Percentiles rank a stretch among this genome's conserved stretches.
Conservation (phyloP, 2,888 invertebrate species). For the Plagodis dolabraria region DNA sequence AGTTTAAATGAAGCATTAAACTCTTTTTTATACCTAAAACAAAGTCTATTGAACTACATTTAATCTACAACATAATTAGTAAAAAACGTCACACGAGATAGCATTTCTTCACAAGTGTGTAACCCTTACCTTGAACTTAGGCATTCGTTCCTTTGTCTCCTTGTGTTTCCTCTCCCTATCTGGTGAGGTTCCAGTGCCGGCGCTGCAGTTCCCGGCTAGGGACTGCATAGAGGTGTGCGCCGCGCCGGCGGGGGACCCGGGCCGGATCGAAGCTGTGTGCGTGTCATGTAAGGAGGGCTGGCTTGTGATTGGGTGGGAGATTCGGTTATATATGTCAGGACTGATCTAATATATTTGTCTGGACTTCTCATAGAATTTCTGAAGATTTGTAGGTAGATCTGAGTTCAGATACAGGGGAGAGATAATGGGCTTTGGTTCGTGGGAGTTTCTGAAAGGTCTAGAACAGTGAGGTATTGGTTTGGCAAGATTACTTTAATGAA, state of each 20-base stretch:
- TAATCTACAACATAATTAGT: too few relatives aligned
- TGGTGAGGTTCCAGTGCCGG: slow-evolving; percentile 43
- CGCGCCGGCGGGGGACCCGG: slow-evolving; percentile 64
- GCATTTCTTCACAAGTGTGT: not conserved
- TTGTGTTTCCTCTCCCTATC: slow-evolving; percentile 40
- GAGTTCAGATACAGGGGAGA: too few relatives aligned
- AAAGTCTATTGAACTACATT: too few relatives aligned
- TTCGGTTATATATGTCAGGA: not conserved
- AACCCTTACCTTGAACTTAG: slow-evolving; percentile 21
- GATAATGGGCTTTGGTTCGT: too few relatives aligned
- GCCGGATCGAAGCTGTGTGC: slow-evolving; percentile 63
- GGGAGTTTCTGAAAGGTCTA: too few relatives aligned
- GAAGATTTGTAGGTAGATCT: too few relatives aligned
- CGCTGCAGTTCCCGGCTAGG: slow-evolving; percentile 49
- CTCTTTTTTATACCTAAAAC: too few relatives aligned
- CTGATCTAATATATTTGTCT: too few relatives aligned
- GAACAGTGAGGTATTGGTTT: too few relatives aligned
- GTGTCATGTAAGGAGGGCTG: slow-evolving; percentile 19
- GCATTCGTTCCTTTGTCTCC: slow-evolving; percentile 35
- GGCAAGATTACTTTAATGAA: too few relatives aligned
- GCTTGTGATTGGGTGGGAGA: not conserved
- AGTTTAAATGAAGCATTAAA: too few relatives aligned
- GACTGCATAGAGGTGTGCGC: slow-evolving; percentile 52
- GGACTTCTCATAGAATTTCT: too few relatives aligned
- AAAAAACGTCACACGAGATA: not conserved